Evolutionary conservation across 2,113 vertebrate species (phyloP), one percentile per base, ranked within the genome.

Genomic region (Brachyistius frenatus): DNA sequence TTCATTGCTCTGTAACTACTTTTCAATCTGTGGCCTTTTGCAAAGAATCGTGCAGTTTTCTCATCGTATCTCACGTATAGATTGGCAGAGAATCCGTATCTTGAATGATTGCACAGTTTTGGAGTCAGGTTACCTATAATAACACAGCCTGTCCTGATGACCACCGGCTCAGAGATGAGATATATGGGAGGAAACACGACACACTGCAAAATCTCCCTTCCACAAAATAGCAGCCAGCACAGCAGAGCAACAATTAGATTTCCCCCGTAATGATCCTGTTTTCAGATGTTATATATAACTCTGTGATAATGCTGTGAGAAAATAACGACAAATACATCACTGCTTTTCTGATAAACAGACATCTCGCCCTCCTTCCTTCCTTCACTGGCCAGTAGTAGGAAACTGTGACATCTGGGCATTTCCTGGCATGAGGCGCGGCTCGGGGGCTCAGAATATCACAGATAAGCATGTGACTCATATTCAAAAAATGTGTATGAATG

Each of bases 351-450:
- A 80, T 75, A 86, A 83, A 85, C 79, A 88, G n/a, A 50, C 66
- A 49, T 60, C 65, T 76, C 56, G 53, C 67, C 66, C 61, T 86
- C 81, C 73, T 73, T 91, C 80, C 87, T 87, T 91, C 79, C 83
- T 80, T 5, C 23, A 23, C 23, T 23, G 23, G 23, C 37, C 35
- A 44, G 14, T 49, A 13, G 78, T 30, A 73, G 73, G 82, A 85
- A 81, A 65, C 73, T 2, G 52, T 67, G 74, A 79, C 78, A 78
- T 57, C 14, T 23, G 15, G 15, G 52, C 52, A 74, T 85, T 93
- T 91, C 89, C 86, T 76, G 46, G 53, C 11, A 5, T 30, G 73
- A 75, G 78, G 78, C 7, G 23, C 2, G 16, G 61, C 13, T 76
- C 2, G 5, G 6, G 0, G 0, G 33, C 68, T 80, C 57, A 47